Evolutionary conservation across 1,140 invertebrate species (phyloP).

Genomic region (Aphis gossypii): DNA sequence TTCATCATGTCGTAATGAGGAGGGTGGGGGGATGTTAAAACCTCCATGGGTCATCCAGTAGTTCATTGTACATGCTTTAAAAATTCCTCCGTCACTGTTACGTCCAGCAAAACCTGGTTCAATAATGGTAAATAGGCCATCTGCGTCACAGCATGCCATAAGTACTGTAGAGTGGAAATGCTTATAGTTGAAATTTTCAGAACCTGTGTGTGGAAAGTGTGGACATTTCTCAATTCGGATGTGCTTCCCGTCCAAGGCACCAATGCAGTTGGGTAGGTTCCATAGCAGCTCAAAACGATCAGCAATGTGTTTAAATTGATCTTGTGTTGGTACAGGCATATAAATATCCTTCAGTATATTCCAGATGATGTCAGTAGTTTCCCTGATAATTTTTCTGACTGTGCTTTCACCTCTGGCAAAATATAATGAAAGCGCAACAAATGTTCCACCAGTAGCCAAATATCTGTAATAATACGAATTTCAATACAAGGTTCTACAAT

Average conservation of each 20-base stretch:
- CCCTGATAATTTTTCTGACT: conserved; percentile 51
- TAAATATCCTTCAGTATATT: conserved; percentile 47
- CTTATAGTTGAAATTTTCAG: conserved; percentile 63
- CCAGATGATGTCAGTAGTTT: conserved; percentile 58
- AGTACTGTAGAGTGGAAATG: too few species aligned
- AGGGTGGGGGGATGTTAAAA: background rate
- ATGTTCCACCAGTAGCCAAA: conserved; percentile 37
- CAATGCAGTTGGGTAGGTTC: conserved; percentile 63
- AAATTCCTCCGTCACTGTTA: too few species aligned
- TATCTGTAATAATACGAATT: conserved; percentile 34
- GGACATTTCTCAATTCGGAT: conserved; percentile 62
- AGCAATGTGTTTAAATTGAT: conserved; percentile 61
- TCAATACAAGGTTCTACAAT: too few species aligned
- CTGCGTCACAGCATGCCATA: too few species aligned
- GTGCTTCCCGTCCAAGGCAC: conserved; percentile 67
- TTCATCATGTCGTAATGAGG: conserved; percentile 58
- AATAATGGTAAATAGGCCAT: too few species aligned
- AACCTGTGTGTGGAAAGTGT: background rate
- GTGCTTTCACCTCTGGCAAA: conserved; percentile 31
- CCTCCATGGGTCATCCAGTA: background rate
- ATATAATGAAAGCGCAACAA: conserved; percentile 39
- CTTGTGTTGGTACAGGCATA: conserved; percentile 58
- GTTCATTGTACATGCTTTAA: background rate
- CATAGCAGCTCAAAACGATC: conserved; percentile 56
- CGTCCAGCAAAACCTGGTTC: too few species aligned